Percentiles rank a stretch among this genome's conserved stretches.
Conservation (phyloP, 2,888 invertebrate genomes). For the Sinhomidia bicolor region DNA sequence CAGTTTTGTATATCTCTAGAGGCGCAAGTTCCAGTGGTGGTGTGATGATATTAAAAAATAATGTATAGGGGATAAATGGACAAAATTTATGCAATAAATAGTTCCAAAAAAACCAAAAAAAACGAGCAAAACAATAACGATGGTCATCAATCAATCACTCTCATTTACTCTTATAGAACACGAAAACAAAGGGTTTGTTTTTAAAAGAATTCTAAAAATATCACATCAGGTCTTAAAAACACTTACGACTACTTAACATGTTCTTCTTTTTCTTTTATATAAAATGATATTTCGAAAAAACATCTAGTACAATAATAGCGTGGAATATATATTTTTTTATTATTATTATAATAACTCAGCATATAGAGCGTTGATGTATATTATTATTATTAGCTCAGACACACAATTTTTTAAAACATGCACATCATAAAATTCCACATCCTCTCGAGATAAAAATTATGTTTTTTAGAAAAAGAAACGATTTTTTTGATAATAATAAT, state of each 20-base stretch:
- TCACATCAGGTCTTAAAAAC: slow-evolving; percentile 72
- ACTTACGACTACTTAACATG: not conserved
- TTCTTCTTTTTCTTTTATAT: not conserved
- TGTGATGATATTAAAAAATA: not conserved
- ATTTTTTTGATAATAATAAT: not conserved
- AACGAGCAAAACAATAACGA: not conserved
- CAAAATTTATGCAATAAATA: not conserved
- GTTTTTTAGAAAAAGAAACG: not conserved
- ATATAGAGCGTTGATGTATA: too few species aligned
- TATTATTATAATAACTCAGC: not conserved
- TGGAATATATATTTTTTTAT: not conserved
- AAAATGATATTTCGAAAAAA: not conserved
- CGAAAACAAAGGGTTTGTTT: not conserved
- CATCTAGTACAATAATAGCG: not conserved
- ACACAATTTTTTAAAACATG: not conserved
- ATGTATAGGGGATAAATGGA: too few species aligned
- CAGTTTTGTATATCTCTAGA: not conserved
- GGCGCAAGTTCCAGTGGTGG: not conserved
- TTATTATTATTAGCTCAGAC: too few species aligned
- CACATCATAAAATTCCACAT: not conserved
- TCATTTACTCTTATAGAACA: slow-evolving; percentile 31
- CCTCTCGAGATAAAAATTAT: not conserved
- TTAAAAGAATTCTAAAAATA: slow-evolving; percentile 50
- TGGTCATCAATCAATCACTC: not conserved
- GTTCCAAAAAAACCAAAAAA: not conserved